Conservation (phyloP, 2,797 vertebrate species). For the Manis pentadactyla region DNA sequence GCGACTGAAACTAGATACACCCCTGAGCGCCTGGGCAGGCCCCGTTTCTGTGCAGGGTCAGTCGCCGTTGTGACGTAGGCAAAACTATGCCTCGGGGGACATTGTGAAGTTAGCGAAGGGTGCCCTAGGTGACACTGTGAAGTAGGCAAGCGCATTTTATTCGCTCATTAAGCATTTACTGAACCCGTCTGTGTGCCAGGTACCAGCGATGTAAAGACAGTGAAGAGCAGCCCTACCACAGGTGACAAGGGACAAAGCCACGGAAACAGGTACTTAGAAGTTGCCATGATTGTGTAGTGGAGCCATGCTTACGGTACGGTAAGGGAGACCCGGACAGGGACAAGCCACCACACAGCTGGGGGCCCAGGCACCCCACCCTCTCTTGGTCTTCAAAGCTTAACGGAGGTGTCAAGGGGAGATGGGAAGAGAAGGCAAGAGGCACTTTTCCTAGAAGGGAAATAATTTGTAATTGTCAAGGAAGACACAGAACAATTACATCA, state of each 20-base stretch:
- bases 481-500: not conserved
- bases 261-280: not conserved
- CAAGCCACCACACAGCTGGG: no score
- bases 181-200: not conserved
- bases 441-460: not conserved
- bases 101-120: constrained; percentile 72
- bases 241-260: not conserved
- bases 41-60: constrained; percentile 36
- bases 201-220: no score
- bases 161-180: not conserved
- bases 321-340: rapidly evolving
- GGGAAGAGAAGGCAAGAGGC: not conserved
- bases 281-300: not conserved
- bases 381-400: not conserved
- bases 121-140: constrained; percentile 76
- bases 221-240: not conserved
- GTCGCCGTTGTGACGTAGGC: constrained; percentile 73
- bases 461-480: not conserved
- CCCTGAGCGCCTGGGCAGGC: not conserved
- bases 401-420: not conserved
- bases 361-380: not conserved
- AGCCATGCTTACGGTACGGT: not conserved
- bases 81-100: constrained; percentile 20
- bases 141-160: constrained; percentile 50
- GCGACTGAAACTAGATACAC: not conserved